phyloP scores from a whole-genome alignment of 2,888 invertebrate species.

The Smittia aterrima region DNA sequence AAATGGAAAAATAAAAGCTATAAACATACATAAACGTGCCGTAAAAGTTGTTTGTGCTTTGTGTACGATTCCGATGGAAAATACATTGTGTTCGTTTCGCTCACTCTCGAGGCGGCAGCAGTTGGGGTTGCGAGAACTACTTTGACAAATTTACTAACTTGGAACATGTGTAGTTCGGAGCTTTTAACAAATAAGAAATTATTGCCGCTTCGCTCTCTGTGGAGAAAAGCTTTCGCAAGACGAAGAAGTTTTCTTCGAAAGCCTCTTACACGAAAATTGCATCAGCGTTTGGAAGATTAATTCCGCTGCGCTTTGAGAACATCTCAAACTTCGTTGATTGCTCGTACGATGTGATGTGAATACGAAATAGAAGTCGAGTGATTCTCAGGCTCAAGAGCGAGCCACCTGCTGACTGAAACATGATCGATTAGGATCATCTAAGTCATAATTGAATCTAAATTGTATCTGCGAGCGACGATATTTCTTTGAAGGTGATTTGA shows the following conservation, averaged over 20 bases:
- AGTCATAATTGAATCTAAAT: slow-evolving; percentile 21
- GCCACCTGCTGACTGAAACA: slow-evolving; percentile 23
- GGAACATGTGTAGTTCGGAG: slow-evolving; percentile 28
- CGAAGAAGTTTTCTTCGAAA: not conserved
- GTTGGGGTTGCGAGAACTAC: slow-evolving; percentile 2
- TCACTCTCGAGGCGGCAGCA: no score
- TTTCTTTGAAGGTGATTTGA: slow-evolving; percentile 14
- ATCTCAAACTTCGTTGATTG: not conserved
- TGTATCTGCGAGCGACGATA: slow-evolving; percentile 12
- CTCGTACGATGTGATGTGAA: not conserved
- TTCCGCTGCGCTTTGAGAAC: not conserved
- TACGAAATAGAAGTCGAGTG: not conserved
- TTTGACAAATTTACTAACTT: slow-evolving; percentile 30
- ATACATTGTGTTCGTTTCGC: not conserved
- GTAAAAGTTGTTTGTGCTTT: slow-evolving; percentile 20
- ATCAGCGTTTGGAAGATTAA: not conserved
- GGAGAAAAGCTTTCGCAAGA: not conserved
- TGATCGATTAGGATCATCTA: slow-evolving; percentile 24
- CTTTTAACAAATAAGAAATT: slow-evolving; percentile 30
- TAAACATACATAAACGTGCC: slow-evolving; percentile 29
- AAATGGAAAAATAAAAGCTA: slow-evolving; percentile 19
- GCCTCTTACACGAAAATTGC: not conserved
- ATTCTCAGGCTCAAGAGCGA: not conserved
- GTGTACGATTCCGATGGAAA: slow-evolving; percentile 18
- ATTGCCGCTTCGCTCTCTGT: not conserved